These are phyloP conservation scores for Zeugodacus cucurbitae DNA, from an alignment of 1,140 invertebrate species.

Conservation along the genomic window DNA sequence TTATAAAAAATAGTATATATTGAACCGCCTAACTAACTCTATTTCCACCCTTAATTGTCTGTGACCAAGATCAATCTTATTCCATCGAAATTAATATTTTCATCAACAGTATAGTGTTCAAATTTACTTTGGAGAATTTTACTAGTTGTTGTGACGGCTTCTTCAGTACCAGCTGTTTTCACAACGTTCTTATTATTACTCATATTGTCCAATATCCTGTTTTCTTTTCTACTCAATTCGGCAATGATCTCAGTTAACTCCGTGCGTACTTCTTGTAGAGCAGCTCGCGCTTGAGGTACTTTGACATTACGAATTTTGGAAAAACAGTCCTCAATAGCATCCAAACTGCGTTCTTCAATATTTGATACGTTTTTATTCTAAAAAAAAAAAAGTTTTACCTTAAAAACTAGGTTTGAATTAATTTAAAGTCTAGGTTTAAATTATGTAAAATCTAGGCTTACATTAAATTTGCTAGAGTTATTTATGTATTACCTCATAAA, in stretches of 20 bases:
- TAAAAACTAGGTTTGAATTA: too few relatives aligned
- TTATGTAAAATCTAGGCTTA: not conserved
- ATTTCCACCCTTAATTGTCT: too few relatives aligned
- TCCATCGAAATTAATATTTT: not conserved
- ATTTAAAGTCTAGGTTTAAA: too few relatives aligned
- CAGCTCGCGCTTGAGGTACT: not conserved
- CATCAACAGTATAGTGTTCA: not conserved
- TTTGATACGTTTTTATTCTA: not conserved
- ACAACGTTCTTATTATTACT: not conserved
- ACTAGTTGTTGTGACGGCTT: slow-evolving; percentile 11
- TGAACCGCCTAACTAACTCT: too few relatives aligned
- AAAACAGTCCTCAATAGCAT: not conserved
- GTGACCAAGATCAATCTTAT: too few relatives aligned
- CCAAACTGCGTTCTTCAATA: not conserved
- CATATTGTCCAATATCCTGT: not conserved
- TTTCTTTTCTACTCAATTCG: not conserved
- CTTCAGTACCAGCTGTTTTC: not conserved
- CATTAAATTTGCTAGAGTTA: not conserved
- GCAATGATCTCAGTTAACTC: not conserved
- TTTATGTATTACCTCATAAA: not conserved
- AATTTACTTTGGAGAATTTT: not conserved
- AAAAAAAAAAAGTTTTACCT: too few relatives aligned
- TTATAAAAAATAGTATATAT: too few relatives aligned
- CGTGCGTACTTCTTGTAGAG: not conserved
- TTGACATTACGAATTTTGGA: not conserved